Base-by-base conservation (phyloP, 2,113 vertebrate genomes). In the Lagopus leucura region DNA sequence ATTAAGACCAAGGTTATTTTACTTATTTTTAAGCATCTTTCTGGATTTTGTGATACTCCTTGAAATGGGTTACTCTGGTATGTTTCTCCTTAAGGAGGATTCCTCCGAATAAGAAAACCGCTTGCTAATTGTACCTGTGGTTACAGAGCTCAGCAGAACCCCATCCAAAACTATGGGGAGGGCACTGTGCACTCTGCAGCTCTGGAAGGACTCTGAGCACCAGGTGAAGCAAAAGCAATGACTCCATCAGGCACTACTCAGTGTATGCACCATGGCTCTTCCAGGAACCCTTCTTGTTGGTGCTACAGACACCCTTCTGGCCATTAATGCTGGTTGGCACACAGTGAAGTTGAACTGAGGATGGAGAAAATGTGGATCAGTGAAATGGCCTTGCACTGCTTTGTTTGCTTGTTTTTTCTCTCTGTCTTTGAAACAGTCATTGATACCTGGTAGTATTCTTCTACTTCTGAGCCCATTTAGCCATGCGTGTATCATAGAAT, bases 321-420 rank as follows among this genome's bases (percentile, higher is more conserved):
- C 32, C 61, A 13, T 32, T 50, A 67, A 66, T 4, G 2, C 18
- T 34, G 45, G 10, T 54, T 66, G 67, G 11, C 13, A 66, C 19
- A 16, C 24, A 50, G 65, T 50, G 25, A 45, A 0, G 0, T 4
- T 82, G 13, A 76, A 18, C 32, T 87, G 71, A 89, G 52, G 45
- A 17, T 34, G 28, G 7, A 18, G 52, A n/a, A 73, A 73, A 70
- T 0, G 0, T 0, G 1, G 6, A 58, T 5, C 5, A 6, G 30
- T 45, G 57, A 65, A 86, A 45, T 43, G 43, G 42, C 18, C 64
- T 40, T 24, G 8, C 13, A 36, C 25, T 17, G 13, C 64, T 88
- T 63, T 1, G 3, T 69, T 57, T 60, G 19, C 36, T 73, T 22
- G 8, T 24, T 36, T 38, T 57, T 85, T 47, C 48, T 54, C 60